Percentiles rank a stretch among this genome's conserved stretches.
Conservation (phyloP, 2,797 vertebrate genomes). For the Peromyscus aztecus region DNA sequence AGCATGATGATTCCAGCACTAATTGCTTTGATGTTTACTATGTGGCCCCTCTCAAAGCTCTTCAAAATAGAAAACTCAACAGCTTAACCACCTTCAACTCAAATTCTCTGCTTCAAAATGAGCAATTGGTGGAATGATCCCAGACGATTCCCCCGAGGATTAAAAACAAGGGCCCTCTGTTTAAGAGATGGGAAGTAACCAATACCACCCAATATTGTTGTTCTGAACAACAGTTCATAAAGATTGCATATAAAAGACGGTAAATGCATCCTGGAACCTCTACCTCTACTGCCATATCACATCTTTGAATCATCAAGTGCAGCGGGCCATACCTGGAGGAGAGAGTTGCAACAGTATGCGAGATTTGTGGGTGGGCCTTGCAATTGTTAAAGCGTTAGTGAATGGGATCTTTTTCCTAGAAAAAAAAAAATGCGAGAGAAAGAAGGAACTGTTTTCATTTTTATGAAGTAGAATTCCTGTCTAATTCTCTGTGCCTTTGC, state of each 20-base stretch:
- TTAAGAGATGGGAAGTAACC: not conserved
- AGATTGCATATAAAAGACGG: slow-evolving; percentile 36
- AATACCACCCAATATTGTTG: not conserved
- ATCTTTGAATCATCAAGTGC: slow-evolving; percentile 1
- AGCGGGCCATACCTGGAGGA: slow-evolving; percentile 11
- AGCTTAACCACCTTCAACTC: not conserved
- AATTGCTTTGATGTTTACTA: slow-evolving; percentile 24
- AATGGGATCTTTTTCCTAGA: slow-evolving; percentile 76
- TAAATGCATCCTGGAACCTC: not conserved
- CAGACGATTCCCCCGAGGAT: slow-evolving; percentile 14
- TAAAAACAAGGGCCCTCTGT: not conserved
- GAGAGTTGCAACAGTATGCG: not conserved
- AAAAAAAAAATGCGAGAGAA: slow-evolving; percentile 77
- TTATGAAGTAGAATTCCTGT: slow-evolving; percentile 84
- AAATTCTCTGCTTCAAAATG: slow-evolving; percentile 27
- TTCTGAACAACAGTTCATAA: slow-evolving; percentile 45
- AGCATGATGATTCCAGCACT: slow-evolving; percentile 1
- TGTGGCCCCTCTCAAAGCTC: slow-evolving; percentile 23
- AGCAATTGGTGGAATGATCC: not conserved
- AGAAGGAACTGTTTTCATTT: slow-evolving; percentile 82
- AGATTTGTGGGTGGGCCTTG: slow-evolving; percentile 74
- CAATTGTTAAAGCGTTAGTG: slow-evolving; percentile 75
- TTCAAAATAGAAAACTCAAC: slow-evolving; percentile 9
- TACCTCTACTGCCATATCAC: slow-evolving; percentile 17
- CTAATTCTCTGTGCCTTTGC: slow-evolving; percentile 83